A percentile compares a stretch with the other conserved stretches of the same genome.
Evolutionary conservation across 2,113 vertebrate species (phyloP).

Genomic region (Phyllostomus discolor): DNA sequence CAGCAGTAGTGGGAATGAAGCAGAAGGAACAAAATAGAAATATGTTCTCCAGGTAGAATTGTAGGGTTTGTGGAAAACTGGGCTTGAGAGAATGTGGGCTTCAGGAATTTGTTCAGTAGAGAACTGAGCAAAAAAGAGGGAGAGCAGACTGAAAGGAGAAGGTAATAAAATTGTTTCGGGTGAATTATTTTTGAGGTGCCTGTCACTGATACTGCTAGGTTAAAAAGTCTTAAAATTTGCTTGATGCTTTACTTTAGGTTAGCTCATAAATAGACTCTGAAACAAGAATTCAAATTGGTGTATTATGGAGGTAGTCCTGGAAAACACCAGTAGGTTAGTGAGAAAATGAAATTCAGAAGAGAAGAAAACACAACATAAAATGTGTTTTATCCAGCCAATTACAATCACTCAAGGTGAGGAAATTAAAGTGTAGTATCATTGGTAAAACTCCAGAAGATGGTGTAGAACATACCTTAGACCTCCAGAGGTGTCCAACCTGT

Average conservation of each 20-base stretch:
- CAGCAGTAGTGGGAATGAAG: neutral
- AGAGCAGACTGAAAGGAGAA: neutral
- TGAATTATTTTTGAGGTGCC: neutral
- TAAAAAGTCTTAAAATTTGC: neutral
- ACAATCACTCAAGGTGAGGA: neutral
- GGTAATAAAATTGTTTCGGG: neutral
- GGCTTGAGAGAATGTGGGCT: neutral
- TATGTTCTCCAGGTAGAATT: neutral
- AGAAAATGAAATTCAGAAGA: neutral
- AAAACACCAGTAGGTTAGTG: neutral
- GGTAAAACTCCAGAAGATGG: neutral
- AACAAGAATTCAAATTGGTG: neutral
- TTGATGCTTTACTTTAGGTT: neutral
- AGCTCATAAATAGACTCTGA: neutral
- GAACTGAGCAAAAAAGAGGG: neutral
- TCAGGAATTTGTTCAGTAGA: neutral
- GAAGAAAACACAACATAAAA: neutral
- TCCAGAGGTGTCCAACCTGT: too few relatives aligned
- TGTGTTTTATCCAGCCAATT: neutral
- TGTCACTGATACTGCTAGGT: neutral
- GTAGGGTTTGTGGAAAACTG: neutral
- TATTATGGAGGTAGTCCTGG: neutral
- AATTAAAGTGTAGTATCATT: neutral
- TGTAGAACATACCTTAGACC: neutral
- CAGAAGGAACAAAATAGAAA: neutral